These are phyloP conservation scores for Zelleria hepariella DNA, from an alignment of 2,888 invertebrate genomes.

Conservation along the genomic window DNA sequence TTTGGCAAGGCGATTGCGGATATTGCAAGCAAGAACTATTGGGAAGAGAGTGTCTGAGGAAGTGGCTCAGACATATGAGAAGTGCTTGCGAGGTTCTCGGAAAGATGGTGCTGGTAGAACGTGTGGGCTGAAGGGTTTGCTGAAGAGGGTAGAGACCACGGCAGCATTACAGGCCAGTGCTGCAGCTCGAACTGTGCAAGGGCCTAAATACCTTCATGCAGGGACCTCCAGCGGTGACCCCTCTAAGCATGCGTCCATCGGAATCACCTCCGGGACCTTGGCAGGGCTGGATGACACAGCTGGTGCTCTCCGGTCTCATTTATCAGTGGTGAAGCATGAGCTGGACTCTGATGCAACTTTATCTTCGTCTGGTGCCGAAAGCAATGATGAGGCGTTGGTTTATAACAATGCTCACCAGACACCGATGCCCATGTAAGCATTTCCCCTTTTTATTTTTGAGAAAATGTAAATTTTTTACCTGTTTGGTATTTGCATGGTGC, in stretches of 20 bases:
- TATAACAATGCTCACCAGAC: conserved; percentile 85
- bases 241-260: conserved; percentile 76
- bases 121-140: conserved; percentile 53
- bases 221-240: conserved; percentile 81
- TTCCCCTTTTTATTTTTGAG: background rate
- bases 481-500: too few species aligned
- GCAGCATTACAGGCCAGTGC: conserved; percentile 57
- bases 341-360: conserved; percentile 95
- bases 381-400: conserved; percentile 88
- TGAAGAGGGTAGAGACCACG: conserved; percentile 59
- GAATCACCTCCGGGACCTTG: conserved; percentile 75
- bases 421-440: conserved; percentile 85
- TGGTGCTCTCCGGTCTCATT: conserved; percentile 80
- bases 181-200: conserved; percentile 42
- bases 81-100: conserved; percentile 81
- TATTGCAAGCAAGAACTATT: conserved; percentile 81
- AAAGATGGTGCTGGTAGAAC: conserved; percentile 63
- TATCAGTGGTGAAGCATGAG: conserved; percentile 80
- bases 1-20: conserved; percentile 79
- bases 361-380: conserved; percentile 94
- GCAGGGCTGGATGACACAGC: conserved; percentile 80
- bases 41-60: conserved; percentile 86
- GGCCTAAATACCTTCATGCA: conserved; percentile 57
- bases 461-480: too few species aligned
- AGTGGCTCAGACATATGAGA: conserved; percentile 74